Conservation (phyloP, 2,113 vertebrate genomes). For the Sapajus apella region DNA sequence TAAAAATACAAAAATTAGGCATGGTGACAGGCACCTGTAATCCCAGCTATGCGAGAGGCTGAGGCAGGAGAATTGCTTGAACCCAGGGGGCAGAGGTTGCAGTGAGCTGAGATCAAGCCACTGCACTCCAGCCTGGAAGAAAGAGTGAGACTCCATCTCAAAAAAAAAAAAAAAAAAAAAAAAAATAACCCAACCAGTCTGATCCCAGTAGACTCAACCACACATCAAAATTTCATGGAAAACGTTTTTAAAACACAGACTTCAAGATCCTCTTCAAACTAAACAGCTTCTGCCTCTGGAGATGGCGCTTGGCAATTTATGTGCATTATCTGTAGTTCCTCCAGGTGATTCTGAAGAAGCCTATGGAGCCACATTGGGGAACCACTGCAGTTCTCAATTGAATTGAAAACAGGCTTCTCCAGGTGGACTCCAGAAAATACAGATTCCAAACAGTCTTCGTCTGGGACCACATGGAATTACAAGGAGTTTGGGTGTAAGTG, state of each 20-base stretch:
- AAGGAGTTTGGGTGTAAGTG: neutral
- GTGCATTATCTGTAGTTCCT: neutral
- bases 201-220: neutral
- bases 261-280: neutral
- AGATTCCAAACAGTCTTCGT: constrained; percentile 55
- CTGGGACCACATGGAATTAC: constrained; percentile 54
- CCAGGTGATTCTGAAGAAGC: constrained; percentile 58
- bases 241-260: neutral
- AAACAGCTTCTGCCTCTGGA: neutral
- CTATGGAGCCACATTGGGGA: neutral
- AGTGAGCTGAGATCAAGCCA: too few species aligned
- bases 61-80: too few species aligned
- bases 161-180: neutral
- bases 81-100: too few species aligned
- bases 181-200: neutral
- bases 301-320: neutral
- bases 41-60: too few species aligned
- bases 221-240: neutral
- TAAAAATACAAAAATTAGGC: too few species aligned
- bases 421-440: constrained; percentile 1
- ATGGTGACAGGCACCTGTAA: too few species aligned
- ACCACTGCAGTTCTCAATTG: constrained; percentile 55
- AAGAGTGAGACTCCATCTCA: too few species aligned
- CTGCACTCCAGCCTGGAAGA: too few species aligned
- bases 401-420: constrained; percentile 56